A percentile compares a stretch with the other conserved stretches of the same genome.
Evolutionary conservation across 2,113 vertebrate species (phyloP).

Genomic region (Lota lota): DNA sequence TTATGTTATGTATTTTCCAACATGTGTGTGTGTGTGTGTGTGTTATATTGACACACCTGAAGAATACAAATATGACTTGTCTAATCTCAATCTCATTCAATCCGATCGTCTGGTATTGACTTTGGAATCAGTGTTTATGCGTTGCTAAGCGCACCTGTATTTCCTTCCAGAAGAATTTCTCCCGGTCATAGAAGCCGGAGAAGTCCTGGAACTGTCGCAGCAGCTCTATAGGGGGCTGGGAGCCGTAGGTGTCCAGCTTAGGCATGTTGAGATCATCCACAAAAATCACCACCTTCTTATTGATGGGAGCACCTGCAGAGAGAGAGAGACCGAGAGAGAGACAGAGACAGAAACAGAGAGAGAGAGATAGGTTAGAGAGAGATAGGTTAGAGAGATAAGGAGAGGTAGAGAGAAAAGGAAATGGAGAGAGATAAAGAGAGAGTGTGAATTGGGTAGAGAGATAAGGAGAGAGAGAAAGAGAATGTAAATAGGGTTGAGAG

Average conservation of each 20-base stretch:
- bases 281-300: conserved; percentile 81
- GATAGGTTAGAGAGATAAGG: background rate
- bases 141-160: conserved; percentile 69
- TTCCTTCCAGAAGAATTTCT: conserved; percentile 83
- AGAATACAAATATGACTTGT: too few relatives aligned
- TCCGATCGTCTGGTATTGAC: background rate
- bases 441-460: background rate
- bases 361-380: too few relatives aligned
- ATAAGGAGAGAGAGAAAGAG: background rate
- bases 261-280: conserved; percentile 88
- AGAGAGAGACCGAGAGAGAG: background rate
- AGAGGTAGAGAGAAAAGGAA: background rate
- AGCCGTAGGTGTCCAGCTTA: conserved; percentile 81
- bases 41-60: background rate
- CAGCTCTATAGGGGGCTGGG: conserved; percentile 83
- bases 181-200: conserved; percentile 81
- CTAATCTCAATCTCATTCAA: too few relatives aligned
- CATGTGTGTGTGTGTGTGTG: conserved; percentile 7
- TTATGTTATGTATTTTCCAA: background rate
- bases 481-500: too few relatives aligned
- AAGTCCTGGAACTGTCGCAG: conserved; percentile 86
- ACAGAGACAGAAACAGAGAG: background rate
- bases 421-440: background rate
- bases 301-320: conserved; percentile 75
- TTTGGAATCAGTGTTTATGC: background rate